phyloP scores from a whole-genome alignment of 2,888 invertebrate species.

The Himalopsyche anomala region DNA sequence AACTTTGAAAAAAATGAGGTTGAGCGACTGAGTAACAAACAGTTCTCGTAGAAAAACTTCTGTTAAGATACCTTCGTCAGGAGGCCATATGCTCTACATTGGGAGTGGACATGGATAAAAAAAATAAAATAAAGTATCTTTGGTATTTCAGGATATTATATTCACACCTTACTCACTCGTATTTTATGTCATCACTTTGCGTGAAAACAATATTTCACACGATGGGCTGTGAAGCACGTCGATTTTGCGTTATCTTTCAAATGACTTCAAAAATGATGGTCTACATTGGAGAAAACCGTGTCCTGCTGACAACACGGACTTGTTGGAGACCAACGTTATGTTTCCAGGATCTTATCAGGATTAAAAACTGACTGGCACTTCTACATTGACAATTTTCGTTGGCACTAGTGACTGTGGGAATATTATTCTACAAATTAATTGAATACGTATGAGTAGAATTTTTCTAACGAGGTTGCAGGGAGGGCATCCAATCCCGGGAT shows the following conservation, averaged over 20 bases:
- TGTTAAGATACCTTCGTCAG: no score
- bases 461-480: no score
- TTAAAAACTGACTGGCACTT: not conserved
- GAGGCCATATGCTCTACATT: no score
- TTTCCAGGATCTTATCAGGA: slow-evolving; percentile 42
- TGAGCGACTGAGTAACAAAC: no score
- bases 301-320: slow-evolving; percentile 40
- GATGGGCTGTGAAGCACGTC: not conserved
- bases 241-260: slow-evolving; percentile 22
- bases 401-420: no score
- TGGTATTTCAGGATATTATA: not conserved
- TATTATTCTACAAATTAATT: not conserved
- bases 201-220: not conserved
- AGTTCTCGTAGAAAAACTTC: no score
- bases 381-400: no score
- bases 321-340: slow-evolving; percentile 54
- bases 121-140: no score
- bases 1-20: no score
- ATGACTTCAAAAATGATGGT: slow-evolving; percentile 36
- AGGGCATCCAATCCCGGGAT: no score
- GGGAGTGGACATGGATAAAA: no score
- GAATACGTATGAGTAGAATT: no score
- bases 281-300: slow-evolving; percentile 41
- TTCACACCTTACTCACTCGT: not conserved
- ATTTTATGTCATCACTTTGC: not conserved